Percentiles rank a stretch among this genome's conserved stretches.
Evolutionary conservation across 2,113 vertebrate genomes (phyloP).

Genomic region (Elephantulus edwardii): DNA sequence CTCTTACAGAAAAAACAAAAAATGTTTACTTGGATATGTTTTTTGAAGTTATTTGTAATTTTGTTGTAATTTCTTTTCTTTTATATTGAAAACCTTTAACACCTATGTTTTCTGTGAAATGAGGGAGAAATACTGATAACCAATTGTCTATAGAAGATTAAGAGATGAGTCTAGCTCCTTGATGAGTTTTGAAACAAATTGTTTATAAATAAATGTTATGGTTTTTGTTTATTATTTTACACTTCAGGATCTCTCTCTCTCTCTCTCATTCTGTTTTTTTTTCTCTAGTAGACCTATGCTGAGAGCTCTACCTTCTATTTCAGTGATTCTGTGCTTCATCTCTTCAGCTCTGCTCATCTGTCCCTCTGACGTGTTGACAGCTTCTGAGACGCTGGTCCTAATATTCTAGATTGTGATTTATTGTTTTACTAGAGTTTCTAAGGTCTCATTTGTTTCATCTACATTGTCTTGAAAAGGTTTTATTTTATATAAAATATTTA

Average conservation of each 20-base stretch:
- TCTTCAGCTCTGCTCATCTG: too few relatives aligned
- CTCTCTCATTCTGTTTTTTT: too few relatives aligned
- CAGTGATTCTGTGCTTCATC: too few relatives aligned
- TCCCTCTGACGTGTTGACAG: too few relatives aligned
- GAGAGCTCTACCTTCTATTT: too few relatives aligned
- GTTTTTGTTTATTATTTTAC: constrained; percentile 41
- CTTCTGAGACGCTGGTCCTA: too few relatives aligned
- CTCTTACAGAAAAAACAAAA: neutral
- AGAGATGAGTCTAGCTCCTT: neutral
- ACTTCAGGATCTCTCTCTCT: neutral
- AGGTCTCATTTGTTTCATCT: too few relatives aligned
- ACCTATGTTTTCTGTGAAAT: constrained; percentile 24
- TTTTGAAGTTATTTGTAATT: constrained; percentile 37
- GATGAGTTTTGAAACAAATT: constrained; percentile 29
- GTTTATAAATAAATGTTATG: constrained; percentile 13
- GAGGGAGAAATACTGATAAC: constrained; percentile 4
- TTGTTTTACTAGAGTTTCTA: too few relatives aligned
- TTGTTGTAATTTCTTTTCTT: constrained; percentile 23
- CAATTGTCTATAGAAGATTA: neutral
- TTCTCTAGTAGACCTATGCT: too few relatives aligned
- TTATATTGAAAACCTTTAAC: neutral
- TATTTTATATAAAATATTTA: too few relatives aligned
- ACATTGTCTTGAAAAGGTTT: too few relatives aligned
- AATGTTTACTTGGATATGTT: neutral
- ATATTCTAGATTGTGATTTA: too few relatives aligned